Evolutionary conservation across 2,113 vertebrate genomes (phyloP).

Genomic region (Tricholaema leucomelas): DNA sequence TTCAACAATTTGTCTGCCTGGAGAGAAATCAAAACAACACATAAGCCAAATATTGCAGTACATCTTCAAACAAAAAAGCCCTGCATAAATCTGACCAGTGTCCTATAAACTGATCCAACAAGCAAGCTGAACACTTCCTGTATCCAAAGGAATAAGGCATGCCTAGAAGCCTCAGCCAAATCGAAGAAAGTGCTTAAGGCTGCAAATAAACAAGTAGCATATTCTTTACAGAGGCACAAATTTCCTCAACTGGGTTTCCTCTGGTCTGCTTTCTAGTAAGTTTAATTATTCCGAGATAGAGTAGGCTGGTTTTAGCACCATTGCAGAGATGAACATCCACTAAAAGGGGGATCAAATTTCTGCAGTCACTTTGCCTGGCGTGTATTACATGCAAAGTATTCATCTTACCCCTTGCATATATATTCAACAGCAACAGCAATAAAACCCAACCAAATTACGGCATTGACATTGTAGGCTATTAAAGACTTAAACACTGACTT

Average conservation of each 20-base stretch:
- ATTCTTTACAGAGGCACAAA: neutral
- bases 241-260: neutral
- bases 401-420: neutral
- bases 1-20: conserved; percentile 88
- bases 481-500: neutral
- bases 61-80: neutral
- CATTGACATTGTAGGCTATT: neutral
- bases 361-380: neutral
- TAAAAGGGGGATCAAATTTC: rapidly evolving
- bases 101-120: neutral
- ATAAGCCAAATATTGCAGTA: neutral
- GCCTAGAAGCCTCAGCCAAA: neutral
- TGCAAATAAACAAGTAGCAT: rapidly evolving
- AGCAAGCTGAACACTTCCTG: neutral
- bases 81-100: rapidly evolving
- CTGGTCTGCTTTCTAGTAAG: neutral
- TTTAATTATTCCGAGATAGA: neutral
- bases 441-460: neutral
- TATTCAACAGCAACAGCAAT: neutral
- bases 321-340: rapidly evolving
- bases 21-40: neutral
- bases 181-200: neutral
- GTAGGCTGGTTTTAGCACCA: neutral
- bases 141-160: rapidly evolving
- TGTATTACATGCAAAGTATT: rapidly evolving